Evolutionary conservation across 2,888 invertebrate species (phyloP).

Genomic region (Deilephila elpenor): DNA sequence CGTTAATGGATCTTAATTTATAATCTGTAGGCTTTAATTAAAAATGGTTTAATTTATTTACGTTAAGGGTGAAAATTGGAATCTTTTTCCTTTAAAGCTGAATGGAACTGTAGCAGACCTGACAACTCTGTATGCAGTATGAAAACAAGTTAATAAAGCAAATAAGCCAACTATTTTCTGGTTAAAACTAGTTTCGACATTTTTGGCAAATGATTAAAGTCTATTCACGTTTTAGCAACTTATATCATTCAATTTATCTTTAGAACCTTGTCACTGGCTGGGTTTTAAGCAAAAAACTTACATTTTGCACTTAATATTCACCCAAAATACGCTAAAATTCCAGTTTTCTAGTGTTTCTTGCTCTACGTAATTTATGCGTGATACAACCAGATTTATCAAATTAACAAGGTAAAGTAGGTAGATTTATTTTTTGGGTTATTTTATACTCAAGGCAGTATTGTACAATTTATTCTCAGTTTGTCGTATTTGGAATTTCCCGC

Average conservation of each 20-base stretch:
- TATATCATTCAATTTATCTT: constrained; percentile 11
- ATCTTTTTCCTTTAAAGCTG: too few species aligned
- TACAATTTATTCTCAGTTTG: too few species aligned
- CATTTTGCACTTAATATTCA: not conserved
- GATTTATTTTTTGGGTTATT: too few species aligned
- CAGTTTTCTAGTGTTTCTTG: not conserved
- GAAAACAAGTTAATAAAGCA: too few species aligned
- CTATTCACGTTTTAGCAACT: not conserved
- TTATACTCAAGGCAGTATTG: too few species aligned
- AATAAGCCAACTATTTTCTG: not conserved
- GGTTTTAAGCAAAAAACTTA: not conserved
- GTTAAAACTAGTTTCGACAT: not conserved
- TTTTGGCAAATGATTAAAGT: not conserved
- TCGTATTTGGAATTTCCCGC: too few species aligned
- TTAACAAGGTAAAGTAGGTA: too few species aligned
- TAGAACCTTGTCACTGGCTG: not conserved
- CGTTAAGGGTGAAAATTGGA: too few species aligned
- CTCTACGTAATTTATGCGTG: not conserved
- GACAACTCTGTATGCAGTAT: too few species aligned
- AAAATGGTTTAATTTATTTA: too few species aligned
- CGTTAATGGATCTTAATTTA: not conserved
- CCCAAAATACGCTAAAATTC: not conserved
- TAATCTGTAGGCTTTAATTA: not conserved
- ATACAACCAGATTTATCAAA: not conserved
- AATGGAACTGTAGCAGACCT: too few species aligned